phyloP scores from a whole-genome alignment of 2,888 invertebrate species.

The Eristalis tenax region DNA sequence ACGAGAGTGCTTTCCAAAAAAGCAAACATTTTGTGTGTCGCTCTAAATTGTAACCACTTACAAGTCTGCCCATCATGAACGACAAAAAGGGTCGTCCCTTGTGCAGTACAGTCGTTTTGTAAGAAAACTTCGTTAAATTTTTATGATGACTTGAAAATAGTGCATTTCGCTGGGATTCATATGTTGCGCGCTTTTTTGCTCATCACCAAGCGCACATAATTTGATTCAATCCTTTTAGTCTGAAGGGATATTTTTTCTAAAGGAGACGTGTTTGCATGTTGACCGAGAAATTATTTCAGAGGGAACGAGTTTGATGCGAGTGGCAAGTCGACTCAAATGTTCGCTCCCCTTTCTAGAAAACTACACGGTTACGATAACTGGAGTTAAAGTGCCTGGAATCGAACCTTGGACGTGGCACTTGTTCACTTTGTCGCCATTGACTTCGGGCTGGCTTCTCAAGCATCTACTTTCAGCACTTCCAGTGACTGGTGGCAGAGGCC shows the following conservation, averaged over 20 bases:
- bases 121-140: constrained; percentile 49
- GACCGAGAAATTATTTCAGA: neutral
- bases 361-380: too few relatives aligned
- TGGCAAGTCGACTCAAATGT: too few relatives aligned
- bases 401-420: too few relatives aligned
- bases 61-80: neutral
- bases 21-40: neutral
- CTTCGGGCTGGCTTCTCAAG: too few relatives aligned
- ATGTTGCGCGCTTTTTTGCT: neutral
- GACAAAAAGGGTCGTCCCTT: too few relatives aligned
- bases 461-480: too few relatives aligned
- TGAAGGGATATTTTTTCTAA: neutral
- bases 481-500: too few relatives aligned
- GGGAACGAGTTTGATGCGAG: neutral
- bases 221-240: neutral
- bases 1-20: neutral
- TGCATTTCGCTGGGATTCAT: neutral
- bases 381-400: too few relatives aligned
- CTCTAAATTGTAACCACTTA: neutral
- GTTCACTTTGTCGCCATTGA: too few relatives aligned
- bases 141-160: constrained; percentile 28
- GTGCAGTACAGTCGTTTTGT: constrained; percentile 16
- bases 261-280: neutral
- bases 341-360: too few relatives aligned
- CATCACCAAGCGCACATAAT: neutral